phyloP scores from a whole-genome alignment of 2,797 vertebrate species.

The Cephalopachus bancanus region DNA sequence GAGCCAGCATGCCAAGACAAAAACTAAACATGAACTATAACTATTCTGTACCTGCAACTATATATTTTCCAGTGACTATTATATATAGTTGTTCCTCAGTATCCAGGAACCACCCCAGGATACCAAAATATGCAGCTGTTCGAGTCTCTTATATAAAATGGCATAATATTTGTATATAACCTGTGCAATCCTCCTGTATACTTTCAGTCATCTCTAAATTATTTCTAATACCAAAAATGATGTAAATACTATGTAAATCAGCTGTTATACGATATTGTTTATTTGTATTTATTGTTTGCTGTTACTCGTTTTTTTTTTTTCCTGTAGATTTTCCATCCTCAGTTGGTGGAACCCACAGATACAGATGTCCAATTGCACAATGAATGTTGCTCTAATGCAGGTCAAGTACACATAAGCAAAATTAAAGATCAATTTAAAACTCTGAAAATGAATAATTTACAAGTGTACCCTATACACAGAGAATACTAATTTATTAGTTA shows the following conservation, averaged over 20 bases:
- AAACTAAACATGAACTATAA: too few species aligned
- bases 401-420: conserved; percentile 23
- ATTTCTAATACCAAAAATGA: neutral
- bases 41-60: conserved; percentile 3
- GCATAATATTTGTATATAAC: neutral
- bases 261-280: neutral
- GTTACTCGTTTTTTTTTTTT: too few species aligned
- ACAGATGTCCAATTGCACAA: neutral
- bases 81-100: neutral
- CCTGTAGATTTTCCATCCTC: neutral
- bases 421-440: conserved; percentile 60
- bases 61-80: conserved; percentile 29
- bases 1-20: too few species aligned
- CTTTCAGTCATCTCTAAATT: neutral
- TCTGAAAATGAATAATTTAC: neutral
- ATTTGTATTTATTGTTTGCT: neutral
- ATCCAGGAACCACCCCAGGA: neutral
- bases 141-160: neutral
- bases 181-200: neutral
- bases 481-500: conserved; percentile 42
- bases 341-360: neutral
- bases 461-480: neutral
- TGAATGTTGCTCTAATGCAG: conserved; percentile 32
- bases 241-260: neutral
- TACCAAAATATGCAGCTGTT: neutral